A percentile compares a stretch with the other conserved stretches of the same genome.
Conservation (phyloP, 2,888 invertebrate genomes). For the Apodemia mormo region DNA sequence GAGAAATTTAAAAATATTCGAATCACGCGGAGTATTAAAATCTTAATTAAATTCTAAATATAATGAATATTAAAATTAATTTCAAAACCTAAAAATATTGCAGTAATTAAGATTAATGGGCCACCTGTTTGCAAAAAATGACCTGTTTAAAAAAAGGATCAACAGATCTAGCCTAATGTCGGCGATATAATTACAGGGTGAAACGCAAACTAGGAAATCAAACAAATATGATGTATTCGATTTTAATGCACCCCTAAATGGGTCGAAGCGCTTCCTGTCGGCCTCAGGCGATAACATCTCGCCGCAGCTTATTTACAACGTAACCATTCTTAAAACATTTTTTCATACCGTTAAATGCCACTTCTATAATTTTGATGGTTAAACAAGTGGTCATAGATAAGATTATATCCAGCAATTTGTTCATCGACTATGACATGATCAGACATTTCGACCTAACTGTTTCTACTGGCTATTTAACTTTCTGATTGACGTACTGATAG, state of each 20-base stretch:
- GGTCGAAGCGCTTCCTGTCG: slow-evolving; percentile 79
- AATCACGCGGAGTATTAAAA: too few species aligned
- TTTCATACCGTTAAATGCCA: slow-evolving; percentile 59
- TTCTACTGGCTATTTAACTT: slow-evolving; percentile 42
- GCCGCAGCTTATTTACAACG: slow-evolving; percentile 71
- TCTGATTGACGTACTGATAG: slow-evolving; percentile 37
- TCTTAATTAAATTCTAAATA: too few species aligned
- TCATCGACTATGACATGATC: slow-evolving; percentile 44
- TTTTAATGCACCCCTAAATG: slow-evolving; percentile 83
- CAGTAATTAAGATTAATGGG: not conserved
- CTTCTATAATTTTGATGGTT: slow-evolving; percentile 64
- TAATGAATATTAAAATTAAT: too few species aligned
- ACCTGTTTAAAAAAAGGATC: slow-evolving; percentile 57
- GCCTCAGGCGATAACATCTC: slow-evolving; percentile 70
- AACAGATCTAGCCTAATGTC: slow-evolving; percentile 70
- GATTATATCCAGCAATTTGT: slow-evolving; percentile 19
- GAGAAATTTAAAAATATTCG: too few species aligned
- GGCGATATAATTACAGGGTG: slow-evolving; percentile 81
- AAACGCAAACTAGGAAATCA: slow-evolving; percentile 81
- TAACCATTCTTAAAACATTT: slow-evolving; percentile 58
- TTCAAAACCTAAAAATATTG: too few species aligned
- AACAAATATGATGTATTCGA: slow-evolving; percentile 83
- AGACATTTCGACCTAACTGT: slow-evolving; percentile 44
- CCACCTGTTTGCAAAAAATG: slow-evolving; percentile 18
- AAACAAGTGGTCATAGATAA: slow-evolving; percentile 63